Conservation (phyloP, 2,113 vertebrate species). For the Isichthys henryi region DNA sequence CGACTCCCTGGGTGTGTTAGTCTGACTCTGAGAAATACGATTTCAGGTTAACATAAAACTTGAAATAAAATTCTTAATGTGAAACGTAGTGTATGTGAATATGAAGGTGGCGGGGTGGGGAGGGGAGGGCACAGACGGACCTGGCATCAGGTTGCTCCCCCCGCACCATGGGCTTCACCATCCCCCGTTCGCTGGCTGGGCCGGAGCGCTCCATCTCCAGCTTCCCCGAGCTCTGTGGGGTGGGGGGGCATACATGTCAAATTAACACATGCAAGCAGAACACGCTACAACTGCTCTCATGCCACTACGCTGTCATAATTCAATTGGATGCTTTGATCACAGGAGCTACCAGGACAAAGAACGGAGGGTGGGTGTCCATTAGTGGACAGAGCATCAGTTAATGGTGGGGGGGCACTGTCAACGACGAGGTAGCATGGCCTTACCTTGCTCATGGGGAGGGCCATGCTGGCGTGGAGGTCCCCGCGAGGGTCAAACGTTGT, state of each 20-base stretch:
- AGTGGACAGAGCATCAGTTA: background rate
- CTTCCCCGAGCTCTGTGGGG: slow-evolving; percentile 75
- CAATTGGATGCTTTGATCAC: background rate
- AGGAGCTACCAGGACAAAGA: background rate
- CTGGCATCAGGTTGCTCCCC: slow-evolving; percentile 80
- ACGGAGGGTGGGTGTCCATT: background rate
- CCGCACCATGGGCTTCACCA: slow-evolving; percentile 88
- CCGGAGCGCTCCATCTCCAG: slow-evolving; percentile 75
- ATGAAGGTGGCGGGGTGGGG: background rate
- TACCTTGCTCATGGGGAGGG: slow-evolving; percentile 87
- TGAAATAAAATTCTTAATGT: too few relatives aligned
- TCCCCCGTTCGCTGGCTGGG: slow-evolving; percentile 65
- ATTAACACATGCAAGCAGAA: slow-evolving; percentile 5
- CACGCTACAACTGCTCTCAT: background rate
- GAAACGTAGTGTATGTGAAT: background rate
- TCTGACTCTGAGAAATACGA: too few relatives aligned
- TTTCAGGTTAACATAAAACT: too few relatives aligned
- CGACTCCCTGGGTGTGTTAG: too few relatives aligned
- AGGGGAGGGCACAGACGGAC: slow-evolving; percentile 44
- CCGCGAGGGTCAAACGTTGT: slow-evolving; percentile 90
- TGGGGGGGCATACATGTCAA: background rate
- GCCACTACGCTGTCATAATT: background rate
- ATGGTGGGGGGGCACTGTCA: background rate
- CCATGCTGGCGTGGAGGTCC: slow-evolving; percentile 76
- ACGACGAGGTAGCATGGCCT: background rate